Base-by-base conservation (phyloP, 2,113 vertebrate species). In the Perca schrenkii region DNA sequence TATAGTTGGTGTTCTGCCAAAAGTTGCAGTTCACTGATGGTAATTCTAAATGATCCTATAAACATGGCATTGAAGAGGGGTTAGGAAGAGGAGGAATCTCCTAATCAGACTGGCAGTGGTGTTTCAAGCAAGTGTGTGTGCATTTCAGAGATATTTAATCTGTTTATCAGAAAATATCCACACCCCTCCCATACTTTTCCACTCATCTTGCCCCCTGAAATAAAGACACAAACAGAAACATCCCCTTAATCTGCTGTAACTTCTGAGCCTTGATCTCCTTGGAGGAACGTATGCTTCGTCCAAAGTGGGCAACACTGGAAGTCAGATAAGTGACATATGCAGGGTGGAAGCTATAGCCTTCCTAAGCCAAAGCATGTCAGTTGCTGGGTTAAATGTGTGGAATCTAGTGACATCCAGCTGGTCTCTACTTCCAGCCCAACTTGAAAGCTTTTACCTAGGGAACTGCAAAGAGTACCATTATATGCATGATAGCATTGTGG, bases 401-500 rank as follows among this genome's bases (percentile, higher is more conserved):
- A 71, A n/a, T 21, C 22, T 17, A 2, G 10, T 52, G 22, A 64
- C 52, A 54, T 73, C 34, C 15, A 69, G 25, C 62, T 2, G 12
- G 54, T 64, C n/a, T 60, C 0, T 25, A n/a, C 17, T 69, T 80
- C 15, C n/a, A n/a, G 54, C 34, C 36, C 11, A 22, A 68, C 43
- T 79, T 36, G 52, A 43, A 72, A 57, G 63, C 62, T 83, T 83
- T 68, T 46, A 86, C 52, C 25, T 17, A 49, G 0, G 8, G 13
- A 0, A 57, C 60, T 73, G 14, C 4, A 17, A 16, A 25, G 53
- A 63, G 56, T 34, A 19, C 25, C 4, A 77, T 47, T 65, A 52
- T 50, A 77, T 74, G 62, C 78, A 71, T 67, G 72, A 73, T 12
- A 67, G 72, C 62, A 52, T 31, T 16, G 28, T 16, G 22, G 21